Base-by-base conservation (phyloP, 2,888 invertebrate species). In the Beris morrisii region DNA sequence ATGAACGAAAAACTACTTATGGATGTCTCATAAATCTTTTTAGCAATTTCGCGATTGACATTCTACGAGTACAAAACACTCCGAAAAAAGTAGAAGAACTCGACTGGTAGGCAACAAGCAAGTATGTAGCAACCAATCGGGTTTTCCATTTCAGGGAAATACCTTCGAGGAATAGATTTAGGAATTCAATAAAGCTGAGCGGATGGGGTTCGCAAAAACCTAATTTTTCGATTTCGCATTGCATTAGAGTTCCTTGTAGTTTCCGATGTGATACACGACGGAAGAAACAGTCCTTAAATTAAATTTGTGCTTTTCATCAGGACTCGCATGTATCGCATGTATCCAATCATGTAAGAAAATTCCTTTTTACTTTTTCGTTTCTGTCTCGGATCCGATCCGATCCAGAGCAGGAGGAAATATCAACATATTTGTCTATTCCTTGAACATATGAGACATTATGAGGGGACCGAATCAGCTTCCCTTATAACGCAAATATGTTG, bases 21-120 rank as follows among this genome's bases (percentile, higher is more conserved):
- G 48, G 67, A 68, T 68, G 67, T 65, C 67, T 54, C 67, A 68
- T 68, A 68, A 68, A 68, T 68, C 67, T 68, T 61, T 68, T 68
- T 61, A 59, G 67, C 65, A 65, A 68, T 68, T 65, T 68, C 67
- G 61, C 65, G 64, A 68, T 61, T 65, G 65, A 68, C 67, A 61
- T 45, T 48, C 54, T 59, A 65, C 65, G 65, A 68, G 59, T 59
- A 65, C 65, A 68, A 68, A 68, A 54, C 61, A 55, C 56, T 46
- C 55, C 22, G 4, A 56, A 65, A 59, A 59, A 50, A 52, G 32
- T 43, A 53, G 13, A 4, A 48, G 28, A 64, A 53, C 58, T 43
- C 13, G 48, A 50, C 32, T 44, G 43, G 38, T 46, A 13, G 32
- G 44, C 48, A 59, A 53, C 32, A 53, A 53, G 44, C 22, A 50